phyloP scores from a whole-genome alignment of 2,888 invertebrate species.

The Rhagonycha lutea region DNA sequence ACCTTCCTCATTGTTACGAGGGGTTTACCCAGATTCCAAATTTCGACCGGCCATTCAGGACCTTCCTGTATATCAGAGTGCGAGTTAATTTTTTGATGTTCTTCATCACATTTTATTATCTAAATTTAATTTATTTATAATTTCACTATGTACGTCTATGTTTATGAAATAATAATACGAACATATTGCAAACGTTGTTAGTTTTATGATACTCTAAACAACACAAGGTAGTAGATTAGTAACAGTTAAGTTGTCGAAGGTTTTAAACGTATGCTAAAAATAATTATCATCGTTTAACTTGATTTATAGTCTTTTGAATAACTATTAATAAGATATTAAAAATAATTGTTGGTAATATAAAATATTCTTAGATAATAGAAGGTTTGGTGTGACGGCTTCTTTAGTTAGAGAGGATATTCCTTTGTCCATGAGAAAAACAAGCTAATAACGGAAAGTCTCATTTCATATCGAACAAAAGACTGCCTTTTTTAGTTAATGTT shows the following conservation, averaged over 20 bases:
- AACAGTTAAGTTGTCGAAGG: background rate
- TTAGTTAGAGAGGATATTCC: no score
- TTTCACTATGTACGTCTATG: background rate
- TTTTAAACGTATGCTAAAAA: background rate
- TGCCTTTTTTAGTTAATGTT: no score
- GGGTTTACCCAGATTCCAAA: no score
- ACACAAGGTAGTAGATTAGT: background rate
- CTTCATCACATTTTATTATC: background rate
- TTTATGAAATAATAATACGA: background rate
- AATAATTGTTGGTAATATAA: background rate
- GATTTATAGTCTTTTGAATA: background rate
- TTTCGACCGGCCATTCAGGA: no score
- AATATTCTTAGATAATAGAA: background rate
- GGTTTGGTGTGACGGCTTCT: background rate
- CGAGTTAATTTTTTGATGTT: background rate
- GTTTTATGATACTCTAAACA: background rate
- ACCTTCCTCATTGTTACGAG: no score
- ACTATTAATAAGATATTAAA: background rate
- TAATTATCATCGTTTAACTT: background rate
- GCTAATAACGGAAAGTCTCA: no score
- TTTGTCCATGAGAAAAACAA: no score
- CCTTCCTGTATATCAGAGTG: background rate
- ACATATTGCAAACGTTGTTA: constrained; percentile 2
- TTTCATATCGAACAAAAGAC: no score
- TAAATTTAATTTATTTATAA: background rate